Percentiles rank a stretch among this genome's conserved stretches.
These are phyloP conservation scores for Ammodytes dubius DNA, from an alignment of 2,113 vertebrate genomes.

Conservation along the genomic window DNA sequence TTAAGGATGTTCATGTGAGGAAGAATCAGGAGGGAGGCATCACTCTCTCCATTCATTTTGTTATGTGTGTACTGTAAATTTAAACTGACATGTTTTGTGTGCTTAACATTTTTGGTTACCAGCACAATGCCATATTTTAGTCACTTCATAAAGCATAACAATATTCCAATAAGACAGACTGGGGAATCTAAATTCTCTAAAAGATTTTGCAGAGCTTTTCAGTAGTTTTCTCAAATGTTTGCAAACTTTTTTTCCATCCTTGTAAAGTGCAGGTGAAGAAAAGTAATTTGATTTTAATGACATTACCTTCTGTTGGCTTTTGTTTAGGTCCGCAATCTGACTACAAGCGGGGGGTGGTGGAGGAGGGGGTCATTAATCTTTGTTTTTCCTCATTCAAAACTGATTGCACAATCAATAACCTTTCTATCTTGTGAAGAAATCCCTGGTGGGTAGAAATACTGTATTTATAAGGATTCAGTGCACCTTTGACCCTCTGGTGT, in stretches of 20 bases:
- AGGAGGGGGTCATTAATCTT: constrained; percentile 64
- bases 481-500: no score
- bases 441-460: background rate
- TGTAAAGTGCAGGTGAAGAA: constrained; percentile 3
- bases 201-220: constrained; percentile 7
- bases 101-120: constrained; percentile 10
- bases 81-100: constrained; percentile 3
- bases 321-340: constrained; percentile 30
- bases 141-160: background rate
- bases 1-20: constrained; percentile 2
- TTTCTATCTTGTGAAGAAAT: constrained; percentile 37
- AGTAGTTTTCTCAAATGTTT: constrained; percentile 18
- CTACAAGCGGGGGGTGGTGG: background rate
- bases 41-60: constrained; percentile 39
- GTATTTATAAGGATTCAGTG: background rate
- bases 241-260: background rate
- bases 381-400: constrained; percentile 49
- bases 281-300: background rate
- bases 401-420: constrained; percentile 56
- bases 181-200: background rate
- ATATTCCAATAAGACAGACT: background rate
- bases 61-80: constrained; percentile 11
- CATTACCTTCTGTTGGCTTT: background rate
- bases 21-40: constrained; percentile 6
- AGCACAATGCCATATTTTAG: constrained; percentile 1